Evolutionary conservation across 2,888 invertebrate species (phyloP).

Genomic region (Ophion obscuratus): DNA sequence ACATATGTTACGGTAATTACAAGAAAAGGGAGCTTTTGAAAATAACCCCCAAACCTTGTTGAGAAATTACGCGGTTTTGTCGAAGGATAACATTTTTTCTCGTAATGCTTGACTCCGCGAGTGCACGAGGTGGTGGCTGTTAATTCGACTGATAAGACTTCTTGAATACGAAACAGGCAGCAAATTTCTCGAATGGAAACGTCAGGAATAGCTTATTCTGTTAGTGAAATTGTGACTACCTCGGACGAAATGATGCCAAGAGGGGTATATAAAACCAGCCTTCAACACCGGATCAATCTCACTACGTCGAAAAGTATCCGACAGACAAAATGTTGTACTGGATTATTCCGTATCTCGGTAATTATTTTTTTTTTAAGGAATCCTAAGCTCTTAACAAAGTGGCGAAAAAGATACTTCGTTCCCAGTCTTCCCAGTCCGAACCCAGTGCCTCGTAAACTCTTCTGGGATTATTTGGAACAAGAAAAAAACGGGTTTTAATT

Average conservation of each 20-base stretch:
- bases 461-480: too few species aligned
- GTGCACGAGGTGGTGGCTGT: neutral
- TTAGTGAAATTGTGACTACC: conserved; percentile 14
- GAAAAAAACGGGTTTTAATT: too few species aligned
- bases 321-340: conserved; percentile 44
- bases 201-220: conserved; percentile 22
- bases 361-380: neutral
- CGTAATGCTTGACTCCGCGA: neutral
- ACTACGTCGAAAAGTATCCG: conserved; percentile 1
- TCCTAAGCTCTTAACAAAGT: too few species aligned
- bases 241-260: conserved; percentile 2
- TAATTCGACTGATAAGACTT: neutral
- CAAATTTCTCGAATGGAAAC: conserved; percentile 3
- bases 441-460: too few species aligned
- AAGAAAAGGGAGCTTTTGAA: too few species aligned
- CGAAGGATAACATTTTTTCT: neutral
- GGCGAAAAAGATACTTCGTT: too few species aligned
- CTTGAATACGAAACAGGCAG: conserved; percentile 2
- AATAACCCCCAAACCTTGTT: too few species aligned
- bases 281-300: conserved; percentile 6
- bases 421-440: too few species aligned
- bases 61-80: neutral
- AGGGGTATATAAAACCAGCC: conserved; percentile 35
- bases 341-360: conserved; percentile 50
- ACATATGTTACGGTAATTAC: neutral